Conservation (phyloP, 2,797 vertebrate genomes). For the Tokudaia tokunoshimensis region DNA sequence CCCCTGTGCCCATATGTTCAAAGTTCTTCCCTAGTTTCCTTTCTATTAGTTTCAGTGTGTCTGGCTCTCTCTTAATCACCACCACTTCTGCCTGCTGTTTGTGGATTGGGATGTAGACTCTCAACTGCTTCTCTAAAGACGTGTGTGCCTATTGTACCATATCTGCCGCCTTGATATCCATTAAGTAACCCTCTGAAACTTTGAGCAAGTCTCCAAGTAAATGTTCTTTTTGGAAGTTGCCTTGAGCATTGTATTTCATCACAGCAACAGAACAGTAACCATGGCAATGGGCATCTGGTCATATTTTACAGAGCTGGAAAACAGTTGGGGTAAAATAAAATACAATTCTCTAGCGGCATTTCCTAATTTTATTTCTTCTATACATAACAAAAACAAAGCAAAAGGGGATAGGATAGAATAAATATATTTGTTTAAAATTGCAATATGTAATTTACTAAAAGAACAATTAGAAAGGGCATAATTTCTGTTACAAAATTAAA, state of each 20-base stretch:
- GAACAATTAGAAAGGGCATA: neutral
- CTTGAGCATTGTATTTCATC: neutral
- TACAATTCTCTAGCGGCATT: neutral
- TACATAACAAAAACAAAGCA: neutral
- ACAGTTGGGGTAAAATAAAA: neutral
- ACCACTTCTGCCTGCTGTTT: too few relatives aligned
- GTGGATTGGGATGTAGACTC: neutral
- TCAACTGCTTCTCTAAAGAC: neutral
- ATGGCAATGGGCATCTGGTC: constrained; percentile 4
- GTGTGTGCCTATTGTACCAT: neutral
- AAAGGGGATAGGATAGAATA: neutral
- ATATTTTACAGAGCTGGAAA: neutral
- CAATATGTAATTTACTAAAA: neutral
- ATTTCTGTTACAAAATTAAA: neutral
- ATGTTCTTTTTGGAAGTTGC: neutral
- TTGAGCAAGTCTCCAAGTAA: neutral
- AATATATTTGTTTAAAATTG: neutral
- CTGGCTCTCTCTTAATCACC: neutral
- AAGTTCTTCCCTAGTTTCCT: too few relatives aligned
- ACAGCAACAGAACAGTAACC: neutral
- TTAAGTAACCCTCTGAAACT: neutral
- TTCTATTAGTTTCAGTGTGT: too few relatives aligned
- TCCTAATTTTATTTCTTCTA: neutral
- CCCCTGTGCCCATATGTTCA: too few relatives aligned
- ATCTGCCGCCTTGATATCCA: neutral